Percentiles rank a stretch among this genome's conserved stretches.
phyloP scores from a whole-genome alignment of 2,797 vertebrate species.

The Pangasius macronema region DNA sequence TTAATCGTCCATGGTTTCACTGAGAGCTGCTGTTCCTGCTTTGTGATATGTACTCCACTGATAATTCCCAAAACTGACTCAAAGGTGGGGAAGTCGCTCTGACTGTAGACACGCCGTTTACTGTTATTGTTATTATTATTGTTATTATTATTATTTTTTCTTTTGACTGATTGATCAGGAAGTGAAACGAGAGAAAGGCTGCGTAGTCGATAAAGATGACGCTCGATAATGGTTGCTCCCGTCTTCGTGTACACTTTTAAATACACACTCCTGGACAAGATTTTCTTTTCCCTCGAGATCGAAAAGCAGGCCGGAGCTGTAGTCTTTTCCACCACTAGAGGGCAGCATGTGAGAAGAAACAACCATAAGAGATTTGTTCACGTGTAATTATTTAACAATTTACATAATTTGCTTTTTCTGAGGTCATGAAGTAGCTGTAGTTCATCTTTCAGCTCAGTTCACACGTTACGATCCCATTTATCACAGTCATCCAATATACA shows the following conservation, averaged over 20 bases:
- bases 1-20: not conserved
- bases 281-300: not conserved
- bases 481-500: not conserved
- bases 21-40: not conserved
- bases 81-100: not conserved
- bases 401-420: not conserved
- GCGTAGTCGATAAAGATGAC: slow-evolving; percentile 67
- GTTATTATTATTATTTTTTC: not conserved
- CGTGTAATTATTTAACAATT: not conserved
- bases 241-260: slow-evolving; percentile 63
- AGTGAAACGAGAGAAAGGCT: not conserved
- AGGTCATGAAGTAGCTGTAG: not conserved
- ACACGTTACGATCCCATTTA: not conserved
- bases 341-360: slow-evolving; percentile 65
- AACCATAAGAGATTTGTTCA: not conserved
- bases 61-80: not conserved
- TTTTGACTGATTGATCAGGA: not conserved
- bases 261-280: slow-evolving; percentile 7
- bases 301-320: slow-evolving; percentile 1
- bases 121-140: not conserved
- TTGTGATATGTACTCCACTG: not conserved
- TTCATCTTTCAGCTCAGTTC: not conserved
- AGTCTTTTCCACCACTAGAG: slow-evolving; percentile 65
- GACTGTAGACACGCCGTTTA: not conserved
- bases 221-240: slow-evolving; percentile 94